phyloP scores from a whole-genome alignment of 2,797 vertebrate genomes.

The Lacerta viridis region DNA sequence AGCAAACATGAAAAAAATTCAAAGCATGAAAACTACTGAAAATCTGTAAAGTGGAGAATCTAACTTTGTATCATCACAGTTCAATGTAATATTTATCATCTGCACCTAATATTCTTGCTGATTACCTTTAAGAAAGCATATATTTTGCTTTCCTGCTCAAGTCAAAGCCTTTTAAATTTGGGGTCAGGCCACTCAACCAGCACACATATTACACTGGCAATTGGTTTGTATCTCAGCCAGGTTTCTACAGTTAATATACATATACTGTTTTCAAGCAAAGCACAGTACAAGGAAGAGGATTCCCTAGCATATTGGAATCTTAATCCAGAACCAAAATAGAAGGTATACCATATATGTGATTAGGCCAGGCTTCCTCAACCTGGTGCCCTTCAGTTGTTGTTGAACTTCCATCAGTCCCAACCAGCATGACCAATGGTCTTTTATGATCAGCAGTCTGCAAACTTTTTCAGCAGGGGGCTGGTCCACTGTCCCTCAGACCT shows the following conservation, averaged over 20 bases:
- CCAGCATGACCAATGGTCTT: no score
- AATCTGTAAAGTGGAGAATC: not conserved
- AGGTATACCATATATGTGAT: no score
- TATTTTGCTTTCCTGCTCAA: constrained; percentile 69
- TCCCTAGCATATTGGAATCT: not conserved
- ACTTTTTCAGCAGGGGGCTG: no score
- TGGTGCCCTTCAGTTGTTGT: no score
- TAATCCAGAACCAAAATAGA: not conserved
- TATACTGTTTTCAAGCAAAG: not conserved
- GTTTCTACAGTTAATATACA: constrained; percentile 26
- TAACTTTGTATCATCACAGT: constrained; percentile 2
- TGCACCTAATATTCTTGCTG: constrained; percentile 34
- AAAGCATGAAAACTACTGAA: constrained; percentile 17
- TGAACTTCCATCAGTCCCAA: no score
- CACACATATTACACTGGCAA: constrained; percentile 67
- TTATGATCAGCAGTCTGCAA: no score
- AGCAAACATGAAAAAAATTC: not conserved
- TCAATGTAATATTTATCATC: constrained; percentile 1
- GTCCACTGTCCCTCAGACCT: no score
- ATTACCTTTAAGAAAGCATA: constrained; percentile 52
- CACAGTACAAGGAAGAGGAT: not conserved
- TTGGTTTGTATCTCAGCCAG: constrained; percentile 69
- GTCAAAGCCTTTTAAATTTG: constrained; percentile 56
- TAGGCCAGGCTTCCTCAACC: no score
- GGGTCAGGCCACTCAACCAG: constrained; percentile 70